These are phyloP conservation scores for Pogonognathellus flavescens DNA, from an alignment of 1,140 invertebrate species.

Conservation along the genomic window DNA sequence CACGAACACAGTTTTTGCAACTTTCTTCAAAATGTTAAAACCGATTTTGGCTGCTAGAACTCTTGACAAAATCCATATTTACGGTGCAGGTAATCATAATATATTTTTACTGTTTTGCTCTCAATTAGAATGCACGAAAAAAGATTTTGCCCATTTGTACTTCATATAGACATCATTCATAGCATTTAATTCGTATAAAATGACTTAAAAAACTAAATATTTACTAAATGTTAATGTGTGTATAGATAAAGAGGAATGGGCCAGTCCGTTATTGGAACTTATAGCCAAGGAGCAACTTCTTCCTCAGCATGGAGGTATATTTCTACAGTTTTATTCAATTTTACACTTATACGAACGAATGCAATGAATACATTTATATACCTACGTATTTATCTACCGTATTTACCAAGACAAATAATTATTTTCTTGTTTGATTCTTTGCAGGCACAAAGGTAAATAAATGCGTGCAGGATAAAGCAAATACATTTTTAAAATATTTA, in stretches of 20 bases:
- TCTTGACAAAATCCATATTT: conserved; percentile 12
- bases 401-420: background rate
- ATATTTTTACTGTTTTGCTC: too few species aligned
- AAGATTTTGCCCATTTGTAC: too few species aligned
- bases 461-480: too few species aligned
- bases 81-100: background rate
- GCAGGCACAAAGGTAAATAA: too few species aligned
- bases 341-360: too few species aligned
- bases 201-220: too few species aligned
- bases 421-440: background rate
- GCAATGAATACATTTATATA: too few species aligned
- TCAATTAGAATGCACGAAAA: too few species aligned
- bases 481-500: background rate
- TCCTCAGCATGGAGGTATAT: conserved; percentile 15
- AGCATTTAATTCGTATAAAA: too few species aligned
- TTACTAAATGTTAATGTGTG: too few species aligned
- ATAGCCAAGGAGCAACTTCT: conserved; percentile 13
- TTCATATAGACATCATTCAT: too few species aligned
- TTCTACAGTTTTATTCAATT: background rate
- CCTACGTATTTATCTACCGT: background rate
- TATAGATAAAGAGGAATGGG: background rate
- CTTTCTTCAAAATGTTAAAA: conserved; percentile 16
- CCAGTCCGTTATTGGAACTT: background rate
- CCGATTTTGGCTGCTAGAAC: conserved; percentile 7
- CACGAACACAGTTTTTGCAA: background rate